Evolutionary conservation across 2,888 invertebrate genomes (phyloP), one percentile per base, ranked within the genome.

Genomic region (Chrysolina americana): DNA sequence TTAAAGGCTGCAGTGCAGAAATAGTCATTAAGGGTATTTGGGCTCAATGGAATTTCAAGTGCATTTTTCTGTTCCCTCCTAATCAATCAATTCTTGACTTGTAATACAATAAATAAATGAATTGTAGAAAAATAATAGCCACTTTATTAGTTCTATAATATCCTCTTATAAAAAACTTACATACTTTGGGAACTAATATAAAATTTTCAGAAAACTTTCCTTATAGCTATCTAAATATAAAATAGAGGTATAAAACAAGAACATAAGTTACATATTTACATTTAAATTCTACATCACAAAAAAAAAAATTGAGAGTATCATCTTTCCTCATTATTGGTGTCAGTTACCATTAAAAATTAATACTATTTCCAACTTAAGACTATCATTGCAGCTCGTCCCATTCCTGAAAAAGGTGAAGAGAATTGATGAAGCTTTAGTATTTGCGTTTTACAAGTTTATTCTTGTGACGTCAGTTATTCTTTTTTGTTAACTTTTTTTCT

Each of bases 371-470:
- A 28, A 59, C 59, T 36, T n/a, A 28, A 59, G 6, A 59, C 17
- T 59, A 59, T 59, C 59, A 59, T 59, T 59, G 36, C 59, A 59
- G 59, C 36, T 36, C 36, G 36, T 59, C 28, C 59, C 59, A 59
- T 36, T 59, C 59, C 59, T 59, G 36, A 59, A 59, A 59, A 56
- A 36, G 3, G 8, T 36, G 23, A 59, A 59, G 10, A 36, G 0
- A 17, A 11, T 23, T 59, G 9, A 36, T 19, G 19, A 36, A 36
- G 8, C 6, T 6, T 6, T 36, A 4, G 36, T 36, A 36, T 36
- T 3, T 36, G 0, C 36, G 8, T 36, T 36, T 6, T 36, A 36
- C 8, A 36, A 36, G 4, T 8, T 28, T 28, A 5, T 28, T 28
- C 5, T 36, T 8, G 36, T 36, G 36, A 36, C 36, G 28, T 28